Base-by-base conservation (phyloP, 2,888 invertebrate genomes). In the Drosophila aldrichi region DNA sequence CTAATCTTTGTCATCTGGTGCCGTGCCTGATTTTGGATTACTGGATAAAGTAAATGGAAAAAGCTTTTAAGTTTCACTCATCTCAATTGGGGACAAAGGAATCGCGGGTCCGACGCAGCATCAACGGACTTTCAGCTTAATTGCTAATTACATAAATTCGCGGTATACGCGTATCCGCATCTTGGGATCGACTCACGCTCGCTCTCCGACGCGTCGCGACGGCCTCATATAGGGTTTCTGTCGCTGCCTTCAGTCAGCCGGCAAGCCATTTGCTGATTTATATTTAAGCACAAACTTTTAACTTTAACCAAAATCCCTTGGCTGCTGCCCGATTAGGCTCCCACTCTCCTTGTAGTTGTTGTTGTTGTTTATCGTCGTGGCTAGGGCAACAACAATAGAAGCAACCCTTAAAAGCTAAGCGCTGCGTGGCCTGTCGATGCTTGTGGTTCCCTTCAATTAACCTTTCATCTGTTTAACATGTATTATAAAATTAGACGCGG, bases 401-500 rank as follows among this genome's bases (percentile, higher is more conserved):
- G 59, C 83, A 80, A 81, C 83, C 83, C 83, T 80, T 82, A 78
- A 83, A 78, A 85, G 82, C 86, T 67, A 83, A 74, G 61, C 73
- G 70, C 77, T 71, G 72, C 82, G 66, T 84, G 82, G 77, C 70
- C 70, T 84, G 89, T 88, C 87, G 85, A 85, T 80, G 78, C 84
- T 85, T 85, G 85, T 84, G 85, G 85, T 85, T 85, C 79, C 72
- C 83, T 88, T 89, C 85, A 88, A 85, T 85, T 85, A 85, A 85
- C 85, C 89, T 85, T 85, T 85, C 85, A 85, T 85, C 88, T 85
- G 89, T 79, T 88, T 78, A 88, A 88, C 89, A 85, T 88, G 88
- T 82, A 88, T 85, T 85, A 85, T 88, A 84, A 86, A 88, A 84
- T 88, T 83, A 88, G 84, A 86, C 86, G 86, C 86, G 84, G 81